These are phyloP conservation scores for Carassius carassius DNA, from an alignment of 2,113 vertebrate genomes.

Conservation along the genomic window DNA sequence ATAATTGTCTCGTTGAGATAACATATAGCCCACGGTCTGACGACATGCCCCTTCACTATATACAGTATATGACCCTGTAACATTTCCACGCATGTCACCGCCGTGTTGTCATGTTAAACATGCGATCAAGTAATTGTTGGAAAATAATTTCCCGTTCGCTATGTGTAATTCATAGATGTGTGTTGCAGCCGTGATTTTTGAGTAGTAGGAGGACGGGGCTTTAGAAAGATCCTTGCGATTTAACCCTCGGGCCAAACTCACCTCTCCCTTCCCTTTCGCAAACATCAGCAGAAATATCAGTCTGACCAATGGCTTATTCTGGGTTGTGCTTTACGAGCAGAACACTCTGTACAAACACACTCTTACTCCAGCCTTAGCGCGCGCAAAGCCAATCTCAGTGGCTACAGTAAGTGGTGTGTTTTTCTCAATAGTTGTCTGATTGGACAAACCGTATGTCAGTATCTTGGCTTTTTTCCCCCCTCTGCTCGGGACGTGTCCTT, in stretches of 20 bases:
- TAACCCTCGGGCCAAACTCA: conserved; percentile 53
- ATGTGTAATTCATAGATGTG: not conserved
- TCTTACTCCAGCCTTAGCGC: conserved; percentile 61
- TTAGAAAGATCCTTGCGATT: conserved; percentile 27
- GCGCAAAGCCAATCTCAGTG: conserved; percentile 61
- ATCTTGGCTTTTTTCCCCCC: conserved; percentile 33
- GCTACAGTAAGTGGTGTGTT: conserved; percentile 76
- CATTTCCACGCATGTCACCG: not conserved
- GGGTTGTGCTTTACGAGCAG: conserved; percentile 72
- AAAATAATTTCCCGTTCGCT: not conserved
- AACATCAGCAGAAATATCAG: conserved; percentile 72
- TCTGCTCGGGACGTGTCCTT: conserved; percentile 69
- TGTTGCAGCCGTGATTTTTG: not conserved
- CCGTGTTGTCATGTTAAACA: not conserved
- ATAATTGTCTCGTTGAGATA: not conserved
- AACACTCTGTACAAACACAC: conserved; percentile 72
- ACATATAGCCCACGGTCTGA: not conserved
- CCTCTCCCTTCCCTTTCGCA: conserved; percentile 59
- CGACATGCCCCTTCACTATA: too few species aligned
- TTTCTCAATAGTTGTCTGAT: conserved; percentile 65
- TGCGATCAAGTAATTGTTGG: not conserved
- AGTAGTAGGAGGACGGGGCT: conserved; percentile 15
- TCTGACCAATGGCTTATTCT: conserved; percentile 62
- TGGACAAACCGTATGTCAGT: conserved; percentile 69
- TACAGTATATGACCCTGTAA: not conserved